Conservation (phyloP, 2,113 vertebrate species). For the Gobius niger region DNA sequence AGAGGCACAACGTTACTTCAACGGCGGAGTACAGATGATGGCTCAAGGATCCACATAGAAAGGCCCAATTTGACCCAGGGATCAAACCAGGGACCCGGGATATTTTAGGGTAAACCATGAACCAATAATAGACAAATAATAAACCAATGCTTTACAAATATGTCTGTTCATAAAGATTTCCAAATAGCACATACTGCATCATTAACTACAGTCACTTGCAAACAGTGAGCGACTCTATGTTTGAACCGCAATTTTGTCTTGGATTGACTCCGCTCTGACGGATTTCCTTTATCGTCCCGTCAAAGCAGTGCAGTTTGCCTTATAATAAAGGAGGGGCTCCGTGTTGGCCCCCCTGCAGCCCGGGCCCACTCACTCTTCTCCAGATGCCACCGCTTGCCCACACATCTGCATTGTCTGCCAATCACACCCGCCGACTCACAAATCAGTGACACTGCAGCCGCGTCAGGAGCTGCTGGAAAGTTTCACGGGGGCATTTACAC, state of each 20-base stretch:
- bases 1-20: too few relatives aligned
- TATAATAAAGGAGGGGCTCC: background rate
- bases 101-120: too few relatives aligned
- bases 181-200: too few relatives aligned
- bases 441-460: slow-evolving; percentile 3
- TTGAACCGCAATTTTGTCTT: slow-evolving; percentile 75
- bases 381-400: slow-evolving; percentile 92
- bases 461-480: background rate
- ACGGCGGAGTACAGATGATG: too few relatives aligned
- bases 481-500: background rate
- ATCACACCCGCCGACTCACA: slow-evolving; percentile 59
- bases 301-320: slow-evolving; percentile 71
- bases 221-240: slow-evolving; percentile 40
- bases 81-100: too few relatives aligned
- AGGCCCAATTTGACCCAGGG: too few relatives aligned
- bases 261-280: slow-evolving; percentile 91
- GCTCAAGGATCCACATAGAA: too few relatives aligned
- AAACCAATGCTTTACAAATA: too few relatives aligned
- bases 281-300: slow-evolving; percentile 82
- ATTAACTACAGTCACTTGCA: too few relatives aligned
- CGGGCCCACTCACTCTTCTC: slow-evolving; percentile 61
- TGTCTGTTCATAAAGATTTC: too few relatives aligned
- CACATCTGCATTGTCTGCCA: slow-evolving; percentile 87
- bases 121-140: too few relatives aligned
- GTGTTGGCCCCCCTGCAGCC: slow-evolving; percentile 38